Percentiles rank a stretch among this genome's conserved stretches.
Conservation (phyloP, 2,797 vertebrate species). For the Poecilia wingei region DNA sequence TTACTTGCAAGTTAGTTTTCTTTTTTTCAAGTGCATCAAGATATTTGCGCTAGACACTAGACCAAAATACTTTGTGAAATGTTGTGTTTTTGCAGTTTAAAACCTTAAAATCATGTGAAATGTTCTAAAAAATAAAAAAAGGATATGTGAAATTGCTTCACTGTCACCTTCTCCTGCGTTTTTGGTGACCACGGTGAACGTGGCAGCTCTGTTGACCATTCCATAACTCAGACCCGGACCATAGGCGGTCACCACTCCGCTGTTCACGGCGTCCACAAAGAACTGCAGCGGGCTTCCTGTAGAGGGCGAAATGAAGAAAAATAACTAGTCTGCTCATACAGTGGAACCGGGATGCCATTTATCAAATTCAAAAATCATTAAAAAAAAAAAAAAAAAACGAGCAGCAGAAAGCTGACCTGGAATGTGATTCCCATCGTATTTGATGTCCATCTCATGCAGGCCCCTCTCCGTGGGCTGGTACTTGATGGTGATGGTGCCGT, state of each 20-base stretch:
- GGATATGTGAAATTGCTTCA: not conserved
- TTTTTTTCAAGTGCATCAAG: too few species aligned
- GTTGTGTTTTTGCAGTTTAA: too few species aligned
- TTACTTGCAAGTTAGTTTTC: too few species aligned
- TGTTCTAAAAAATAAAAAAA: not conserved
- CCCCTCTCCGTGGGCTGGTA: conserved; percentile 92
- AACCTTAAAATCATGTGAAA: not conserved
- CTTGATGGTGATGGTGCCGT: conserved; percentile 94
- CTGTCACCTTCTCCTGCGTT: conserved; percentile 92
- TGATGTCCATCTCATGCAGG: conserved; percentile 98
- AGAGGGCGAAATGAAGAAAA: not conserved
- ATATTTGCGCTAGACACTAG: too few species aligned
- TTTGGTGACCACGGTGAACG: conserved; percentile 96
- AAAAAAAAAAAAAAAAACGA: conserved; percentile 2
- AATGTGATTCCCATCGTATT: conserved; percentile 97
- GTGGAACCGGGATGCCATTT: not conserved
- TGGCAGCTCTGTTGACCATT: conserved; percentile 92
- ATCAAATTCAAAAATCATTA: not conserved
- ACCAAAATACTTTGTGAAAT: too few species aligned
- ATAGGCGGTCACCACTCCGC: conserved; percentile 91
- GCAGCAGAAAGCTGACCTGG: conserved; percentile 80
- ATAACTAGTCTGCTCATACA: conserved; percentile 3
- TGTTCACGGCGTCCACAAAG: conserved; percentile 92
- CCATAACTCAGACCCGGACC: conserved; percentile 95
- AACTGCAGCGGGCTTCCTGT: conserved; percentile 96